Percentiles rank a stretch among this genome's conserved stretches.
phyloP scores from a whole-genome alignment of 2,113 vertebrate genomes.

The Bos indicus region DNA sequence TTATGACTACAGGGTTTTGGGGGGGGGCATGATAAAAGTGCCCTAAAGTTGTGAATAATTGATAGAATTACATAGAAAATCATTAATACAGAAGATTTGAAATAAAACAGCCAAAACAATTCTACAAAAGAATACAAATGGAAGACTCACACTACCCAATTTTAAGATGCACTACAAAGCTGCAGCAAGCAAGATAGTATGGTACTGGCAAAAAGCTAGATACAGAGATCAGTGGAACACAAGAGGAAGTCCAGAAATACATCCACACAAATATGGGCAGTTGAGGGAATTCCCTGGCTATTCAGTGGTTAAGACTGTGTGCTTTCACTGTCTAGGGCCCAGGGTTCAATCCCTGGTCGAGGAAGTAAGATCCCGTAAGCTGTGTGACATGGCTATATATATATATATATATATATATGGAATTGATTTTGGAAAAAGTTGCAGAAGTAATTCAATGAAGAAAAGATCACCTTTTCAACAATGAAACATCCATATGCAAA shows the following conservation, averaged over 20 bases:
- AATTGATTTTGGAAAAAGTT: not conserved
- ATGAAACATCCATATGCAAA: not conserved
- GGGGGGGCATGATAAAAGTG: not conserved
- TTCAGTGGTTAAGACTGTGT: not conserved
- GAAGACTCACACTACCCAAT: not conserved
- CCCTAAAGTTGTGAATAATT: not conserved
- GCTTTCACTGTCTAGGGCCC: not conserved
- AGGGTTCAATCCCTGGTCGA: not conserved
- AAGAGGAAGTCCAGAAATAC: not conserved
- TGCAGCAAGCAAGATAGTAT: not conserved
- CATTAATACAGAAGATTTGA: not conserved
- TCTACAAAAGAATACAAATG: not conserved
- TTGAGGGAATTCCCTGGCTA: not conserved
- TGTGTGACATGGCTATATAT: not conserved
- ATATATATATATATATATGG: not conserved
- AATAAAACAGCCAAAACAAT: not conserved
- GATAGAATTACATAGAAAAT: not conserved
- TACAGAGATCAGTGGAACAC: not conserved
- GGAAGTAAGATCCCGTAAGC: not conserved
- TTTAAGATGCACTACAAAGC: not conserved
- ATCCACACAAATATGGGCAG: not conserved
- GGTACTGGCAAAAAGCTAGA: not conserved
- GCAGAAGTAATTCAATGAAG: not conserved
- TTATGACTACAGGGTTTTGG: not conserved
- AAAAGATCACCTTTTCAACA: not conserved